Evolutionary conservation across 2,888 invertebrate species (phyloP).

Genomic region (Itoplectis maculator): DNA sequence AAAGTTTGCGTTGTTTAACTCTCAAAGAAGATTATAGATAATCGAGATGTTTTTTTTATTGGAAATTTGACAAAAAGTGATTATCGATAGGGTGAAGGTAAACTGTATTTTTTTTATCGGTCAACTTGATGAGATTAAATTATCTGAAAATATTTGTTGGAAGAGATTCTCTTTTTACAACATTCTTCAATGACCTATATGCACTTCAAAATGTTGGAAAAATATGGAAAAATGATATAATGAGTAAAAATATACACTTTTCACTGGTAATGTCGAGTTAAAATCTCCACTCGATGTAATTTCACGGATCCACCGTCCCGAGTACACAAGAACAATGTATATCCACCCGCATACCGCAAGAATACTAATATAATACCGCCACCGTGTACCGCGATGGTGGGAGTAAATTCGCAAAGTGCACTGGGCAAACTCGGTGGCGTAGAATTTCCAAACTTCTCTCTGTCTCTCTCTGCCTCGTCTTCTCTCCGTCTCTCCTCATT

Average conservation of each 20-base stretch:
- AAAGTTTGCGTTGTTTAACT: neutral
- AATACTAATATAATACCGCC: constrained; percentile 2
- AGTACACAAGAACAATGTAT: neutral
- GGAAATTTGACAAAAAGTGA: neutral
- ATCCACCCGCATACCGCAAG: neutral
- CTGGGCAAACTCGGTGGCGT: constrained; percentile 8
- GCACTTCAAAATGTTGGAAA: no score
- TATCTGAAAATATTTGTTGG: neutral
- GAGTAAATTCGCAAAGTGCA: constrained; percentile 8
- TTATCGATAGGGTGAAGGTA: neutral
- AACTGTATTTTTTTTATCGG: neutral
- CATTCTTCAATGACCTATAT: no score
- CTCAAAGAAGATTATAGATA: neutral
- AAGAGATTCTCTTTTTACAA: neutral
- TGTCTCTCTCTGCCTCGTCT: no score
- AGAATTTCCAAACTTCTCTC: constrained; percentile 18
- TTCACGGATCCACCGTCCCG: neutral
- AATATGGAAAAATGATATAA: no score
- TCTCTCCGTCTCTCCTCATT: constrained; percentile 21
- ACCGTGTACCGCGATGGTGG: neutral
- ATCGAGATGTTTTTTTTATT: neutral
- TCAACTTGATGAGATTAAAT: neutral
- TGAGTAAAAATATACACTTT: neutral
- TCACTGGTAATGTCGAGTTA: neutral
- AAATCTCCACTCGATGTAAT: neutral